Evolutionary conservation across 1,140 invertebrate species (phyloP).

Genomic region (Melipona quadrifasciata): DNA sequence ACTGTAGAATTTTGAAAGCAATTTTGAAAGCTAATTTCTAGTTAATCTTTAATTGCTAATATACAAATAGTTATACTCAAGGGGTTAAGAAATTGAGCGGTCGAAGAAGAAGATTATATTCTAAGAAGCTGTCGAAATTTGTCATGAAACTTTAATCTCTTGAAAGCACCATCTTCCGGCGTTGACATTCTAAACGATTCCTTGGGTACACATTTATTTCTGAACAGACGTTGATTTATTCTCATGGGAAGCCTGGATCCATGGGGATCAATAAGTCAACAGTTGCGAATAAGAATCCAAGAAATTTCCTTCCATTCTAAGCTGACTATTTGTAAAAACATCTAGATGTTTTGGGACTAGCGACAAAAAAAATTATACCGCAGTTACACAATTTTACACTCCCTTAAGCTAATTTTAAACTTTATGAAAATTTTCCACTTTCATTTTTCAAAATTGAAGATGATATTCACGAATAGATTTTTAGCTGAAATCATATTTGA

Average conservation of each 20-base stretch:
- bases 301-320: background rate
- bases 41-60: too few species aligned
- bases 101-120: background rate
- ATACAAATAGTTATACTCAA: background rate
- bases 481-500: background rate
- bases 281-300: background rate
- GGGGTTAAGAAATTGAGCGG: background rate
- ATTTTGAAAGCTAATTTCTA: too few species aligned
- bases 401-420: background rate
- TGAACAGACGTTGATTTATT: conserved; percentile 5
- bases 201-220: background rate
- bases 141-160: conserved; percentile 24
- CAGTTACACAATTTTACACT: background rate
- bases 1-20: too few species aligned
- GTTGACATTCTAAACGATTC: conserved; percentile 31
- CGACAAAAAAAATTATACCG: background rate
- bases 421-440: background rate
- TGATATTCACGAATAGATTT: background rate
- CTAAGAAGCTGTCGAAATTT: conserved; percentile 31
- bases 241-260: conserved; percentile 2
- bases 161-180: background rate
- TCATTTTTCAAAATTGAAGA: too few species aligned
- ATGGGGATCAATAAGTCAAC: conserved; percentile 21
- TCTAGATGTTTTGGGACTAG: background rate
- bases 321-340: background rate